Base-by-base conservation (phyloP, 2,888 invertebrate genomes). In the Sinotaia quadrata region DNA sequence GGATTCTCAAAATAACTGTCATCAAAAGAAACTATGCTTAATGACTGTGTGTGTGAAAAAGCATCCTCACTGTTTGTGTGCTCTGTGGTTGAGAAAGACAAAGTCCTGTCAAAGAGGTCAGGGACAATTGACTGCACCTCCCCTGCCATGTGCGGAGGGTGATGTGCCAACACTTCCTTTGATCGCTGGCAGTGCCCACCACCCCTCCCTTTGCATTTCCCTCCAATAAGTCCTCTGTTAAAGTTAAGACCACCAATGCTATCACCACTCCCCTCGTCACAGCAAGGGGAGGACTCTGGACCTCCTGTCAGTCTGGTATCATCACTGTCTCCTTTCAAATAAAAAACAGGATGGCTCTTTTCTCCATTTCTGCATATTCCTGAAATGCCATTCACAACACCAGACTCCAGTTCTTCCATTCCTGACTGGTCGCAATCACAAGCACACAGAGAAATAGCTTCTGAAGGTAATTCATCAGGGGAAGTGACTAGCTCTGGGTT, bases 11-110 rank as follows among this genome's bases (percentile, higher is more conserved):
- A n/a, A n/a, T n/a, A n/a, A n/a, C n/a, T n/a, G n/a, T n/a, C n/a
- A n/a, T n/a, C n/a, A n/a, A n/a, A n/a, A n/a, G n/a, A n/a, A n/a
- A n/a, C n/a, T n/a, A n/a, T n/a, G n/a, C n/a, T n/a, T n/a, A n/a
- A n/a, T n/a, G n/a, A n/a, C n/a, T n/a, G n/a, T n/a, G n/a, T n/a
- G n/a, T n/a, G n/a, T n/a, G n/a, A n/a, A n/a, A n/a, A n/a, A n/a
- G n/a, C n/a, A n/a, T n/a, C n/a, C n/a, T 47, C 47, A 47, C 24
- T 8, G 47, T 69, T 72, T 8, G 76, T 73, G 41, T 75, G 70
- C 59, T 83, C 82, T 15, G 82, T 75, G 8, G 75, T 75, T 1
- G 82, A 81, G 33, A 69, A 76, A 7, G 81, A 82, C 21, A 80
- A 59, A 68, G 78, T 80, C 10, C 81, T 68, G 18, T 79, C 79